These are phyloP conservation scores for Drosophila meridionalis DNA, from an alignment of 2,888 invertebrate species.

Conservation along the genomic window DNA sequence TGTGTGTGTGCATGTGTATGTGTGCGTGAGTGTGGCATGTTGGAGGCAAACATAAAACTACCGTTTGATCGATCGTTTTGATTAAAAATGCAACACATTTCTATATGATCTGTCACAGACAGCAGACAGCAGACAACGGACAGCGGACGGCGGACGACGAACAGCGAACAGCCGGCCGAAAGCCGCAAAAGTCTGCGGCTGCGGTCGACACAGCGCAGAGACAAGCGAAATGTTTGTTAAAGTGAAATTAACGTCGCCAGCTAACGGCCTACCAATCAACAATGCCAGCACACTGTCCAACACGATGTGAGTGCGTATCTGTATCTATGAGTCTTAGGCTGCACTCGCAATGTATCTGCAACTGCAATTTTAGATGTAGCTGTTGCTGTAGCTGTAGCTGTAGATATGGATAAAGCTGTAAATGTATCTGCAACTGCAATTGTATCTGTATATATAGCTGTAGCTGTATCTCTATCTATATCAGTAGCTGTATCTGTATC, in stretches of 20 bases:
- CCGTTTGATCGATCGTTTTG: conserved; percentile 84
- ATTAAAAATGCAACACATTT: conserved; percentile 84
- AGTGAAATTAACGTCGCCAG: conserved; percentile 81
- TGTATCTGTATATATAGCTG: too few relatives aligned
- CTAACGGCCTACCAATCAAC: conserved; percentile 76
- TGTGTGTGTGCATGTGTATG: neutral
- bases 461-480: too few relatives aligned
- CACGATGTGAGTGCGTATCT: conserved; percentile 22
- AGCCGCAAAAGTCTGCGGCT: conserved; percentile 68
- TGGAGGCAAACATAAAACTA: conserved; percentile 74
- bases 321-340: conserved; percentile 17
- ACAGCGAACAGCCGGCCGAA: conserved; percentile 37
- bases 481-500: too few relatives aligned
- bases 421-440: neutral
- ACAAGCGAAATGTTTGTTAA: conserved; percentile 82
- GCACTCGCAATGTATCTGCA: conserved; percentile 17
- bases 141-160: conserved; percentile 16
- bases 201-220: conserved; percentile 43
- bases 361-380: conserved; percentile 8
- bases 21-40: conserved; percentile 1
- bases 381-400: conserved; percentile 28
- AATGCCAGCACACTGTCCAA: conserved; percentile 64
- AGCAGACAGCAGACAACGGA: conserved; percentile 42
- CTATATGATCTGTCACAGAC: conserved; percentile 83
- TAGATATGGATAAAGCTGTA: conserved; percentile 6